Base-by-base conservation (phyloP, 2,113 vertebrate genomes). In the Poeciliopsis occidentalis region DNA sequence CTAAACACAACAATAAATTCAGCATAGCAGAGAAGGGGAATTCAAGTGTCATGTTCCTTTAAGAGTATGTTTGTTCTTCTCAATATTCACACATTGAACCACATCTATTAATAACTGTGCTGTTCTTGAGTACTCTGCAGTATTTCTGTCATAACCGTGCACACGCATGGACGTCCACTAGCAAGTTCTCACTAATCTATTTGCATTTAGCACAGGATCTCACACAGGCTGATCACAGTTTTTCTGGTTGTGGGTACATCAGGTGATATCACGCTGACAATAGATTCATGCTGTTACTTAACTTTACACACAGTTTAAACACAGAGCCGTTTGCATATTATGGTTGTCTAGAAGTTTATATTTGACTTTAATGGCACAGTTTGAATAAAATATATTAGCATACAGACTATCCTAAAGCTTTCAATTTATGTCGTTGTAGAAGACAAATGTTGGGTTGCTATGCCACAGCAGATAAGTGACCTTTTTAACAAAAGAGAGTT, bases 31-130 rank as follows among this genome's bases (percentile, higher is more conserved):
- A 57, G 7, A 6, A 57, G 51, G 51, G 7, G 17, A n/a, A 57
- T 24, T 57, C 51, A 47, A 76, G 4, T 67, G 64, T 60, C 29
- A 78, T 89, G 80, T 83, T 78, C 67, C 88, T 92, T 91, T 91
- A 91, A 92, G 79, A 92, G 80, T 75, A 62, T 77, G 34, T 80
- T 66, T 85, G 89, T 79, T 88, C 87, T 69, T 65, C n/a, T 57
- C 71, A 19, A 67, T 83, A 76, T 76, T 65, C 78, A 77, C 83
- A 86, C 68, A 67, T 79, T 73, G 78, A 67, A 75, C 63, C 68
- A 37, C 30, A 24, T 90, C 87, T 85, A 92, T 91, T 92, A 90
- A 90, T 92, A 93, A 87, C 82, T 57, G 67, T 8, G 37, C 84
- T 83, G 85, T 81, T 80, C 91, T 83, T 89, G 68, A 92, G 78